Conservation (phyloP, 2,797 vertebrate genomes). For the Clamator glandarius region DNA sequence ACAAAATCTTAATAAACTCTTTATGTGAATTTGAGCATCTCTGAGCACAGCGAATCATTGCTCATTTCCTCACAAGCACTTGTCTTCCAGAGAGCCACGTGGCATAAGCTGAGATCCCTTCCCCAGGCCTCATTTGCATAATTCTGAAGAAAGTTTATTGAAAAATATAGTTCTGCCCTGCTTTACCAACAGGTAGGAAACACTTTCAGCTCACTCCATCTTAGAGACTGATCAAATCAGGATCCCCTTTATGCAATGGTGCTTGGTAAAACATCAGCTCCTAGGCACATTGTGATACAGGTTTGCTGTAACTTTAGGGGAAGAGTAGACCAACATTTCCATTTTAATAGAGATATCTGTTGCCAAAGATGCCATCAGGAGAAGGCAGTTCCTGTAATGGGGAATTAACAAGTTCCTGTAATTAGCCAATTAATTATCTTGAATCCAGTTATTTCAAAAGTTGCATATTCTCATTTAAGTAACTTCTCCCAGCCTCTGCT, state of each 20-base stretch:
- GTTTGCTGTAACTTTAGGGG: neutral
- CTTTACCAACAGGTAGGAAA: neutral
- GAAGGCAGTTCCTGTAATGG: neutral
- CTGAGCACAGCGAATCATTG: neutral
- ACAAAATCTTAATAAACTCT: neutral
- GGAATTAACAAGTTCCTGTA: slow-evolving; percentile 2
- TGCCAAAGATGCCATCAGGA: neutral
- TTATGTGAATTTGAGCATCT: neutral
- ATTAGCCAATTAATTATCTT: slow-evolving; percentile 20
- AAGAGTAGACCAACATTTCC: neutral
- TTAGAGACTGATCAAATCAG: neutral
- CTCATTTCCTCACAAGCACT: neutral
- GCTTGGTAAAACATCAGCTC: neutral
- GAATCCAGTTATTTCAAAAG: neutral
- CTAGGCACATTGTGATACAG: neutral
- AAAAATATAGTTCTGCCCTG: neutral
- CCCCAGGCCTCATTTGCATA: fast-evolving
- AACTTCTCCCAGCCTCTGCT: neutral
- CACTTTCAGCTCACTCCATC: neutral
- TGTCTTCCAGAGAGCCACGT: neutral
- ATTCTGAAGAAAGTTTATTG: neutral
- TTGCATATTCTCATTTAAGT: neutral
- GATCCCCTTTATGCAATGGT: fast-evolving
- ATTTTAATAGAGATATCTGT: neutral
- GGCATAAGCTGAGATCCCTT: neutral